A percentile compares a stretch with the other conserved stretches of the same genome.
phyloP scores from a whole-genome alignment of 2,113 vertebrate genomes.

The crab-eating macaque (Macaca fascicularis) region DNA sequence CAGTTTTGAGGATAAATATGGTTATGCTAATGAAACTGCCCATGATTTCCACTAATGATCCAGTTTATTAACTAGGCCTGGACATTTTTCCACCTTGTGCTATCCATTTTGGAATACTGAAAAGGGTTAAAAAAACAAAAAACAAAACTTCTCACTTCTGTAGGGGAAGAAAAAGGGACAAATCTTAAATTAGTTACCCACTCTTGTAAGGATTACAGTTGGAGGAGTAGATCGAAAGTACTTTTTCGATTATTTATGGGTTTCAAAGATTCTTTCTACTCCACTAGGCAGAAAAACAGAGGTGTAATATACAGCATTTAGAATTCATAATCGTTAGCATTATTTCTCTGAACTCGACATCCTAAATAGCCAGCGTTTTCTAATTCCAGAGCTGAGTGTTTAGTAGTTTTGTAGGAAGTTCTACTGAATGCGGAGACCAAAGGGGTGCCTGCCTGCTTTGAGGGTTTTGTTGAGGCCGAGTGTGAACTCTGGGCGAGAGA shows the following conservation, averaged over 20 bases:
- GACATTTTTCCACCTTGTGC: not conserved
- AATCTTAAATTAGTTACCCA: not conserved
- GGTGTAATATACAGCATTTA: not conserved
- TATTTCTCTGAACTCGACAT: not conserved
- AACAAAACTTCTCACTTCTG: not conserved
- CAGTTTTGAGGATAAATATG: conserved; percentile 48
- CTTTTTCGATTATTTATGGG: not conserved
- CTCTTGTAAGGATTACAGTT: not conserved
- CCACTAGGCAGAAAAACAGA: not conserved
- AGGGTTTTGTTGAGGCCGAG: not conserved
- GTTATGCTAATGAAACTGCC: conserved; percentile 50
- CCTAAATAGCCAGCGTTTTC: not conserved
- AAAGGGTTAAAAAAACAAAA: not conserved
- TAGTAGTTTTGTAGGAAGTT: conserved; percentile 38
- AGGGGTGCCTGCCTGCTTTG: not conserved
- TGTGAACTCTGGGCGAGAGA: not conserved
- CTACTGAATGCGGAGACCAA: not conserved
- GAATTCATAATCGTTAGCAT: not conserved
- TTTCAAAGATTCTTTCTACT: conserved; percentile 25
- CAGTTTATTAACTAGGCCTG: conserved; percentile 29
- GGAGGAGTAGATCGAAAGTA: not conserved
- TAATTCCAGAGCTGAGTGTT: not conserved
- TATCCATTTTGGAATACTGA: not conserved
- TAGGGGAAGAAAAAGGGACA: not conserved
- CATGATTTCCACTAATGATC: conserved; percentile 22